Evolutionary conservation across 2,113 vertebrate species (phyloP).

Genomic region (Anguilla japonica): DNA sequence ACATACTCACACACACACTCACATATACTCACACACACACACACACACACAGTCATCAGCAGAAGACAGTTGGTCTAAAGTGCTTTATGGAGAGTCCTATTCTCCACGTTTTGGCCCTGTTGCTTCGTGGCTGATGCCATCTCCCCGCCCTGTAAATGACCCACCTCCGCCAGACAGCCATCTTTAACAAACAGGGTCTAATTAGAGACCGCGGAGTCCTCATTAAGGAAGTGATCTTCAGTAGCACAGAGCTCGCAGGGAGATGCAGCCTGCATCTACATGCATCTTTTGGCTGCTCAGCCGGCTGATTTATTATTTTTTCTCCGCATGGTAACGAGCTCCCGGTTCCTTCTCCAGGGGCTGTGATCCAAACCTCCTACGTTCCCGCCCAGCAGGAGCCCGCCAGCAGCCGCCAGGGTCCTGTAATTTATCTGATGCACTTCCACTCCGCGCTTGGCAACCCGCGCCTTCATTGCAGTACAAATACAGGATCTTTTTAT

Average conservation of each 20-base stretch:
- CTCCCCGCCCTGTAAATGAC: not conserved
- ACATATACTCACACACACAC: too few species aligned
- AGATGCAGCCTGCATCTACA: not conserved
- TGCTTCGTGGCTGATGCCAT: not conserved
- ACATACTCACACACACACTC: too few species aligned
- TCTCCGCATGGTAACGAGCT: slow-evolving; percentile 1
- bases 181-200: not conserved
- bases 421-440: slow-evolving; percentile 1
- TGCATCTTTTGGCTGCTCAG: not conserved
- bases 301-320: not conserved
- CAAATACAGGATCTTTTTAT: not conserved
- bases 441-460: not conserved
- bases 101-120: not conserved
- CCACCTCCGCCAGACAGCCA: not conserved
- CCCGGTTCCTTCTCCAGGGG: not conserved
- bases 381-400: not conserved
- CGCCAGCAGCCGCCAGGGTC: not conserved
- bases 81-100: not conserved
- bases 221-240: slow-evolving; percentile 5
- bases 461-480: not conserved
- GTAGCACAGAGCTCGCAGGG: not conserved
- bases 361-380: not conserved
- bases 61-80: not conserved
- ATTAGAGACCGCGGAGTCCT: slow-evolving; percentile 4
- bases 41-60: too few species aligned